A percentile compares a stretch with the other conserved stretches of the same genome.
Evolutionary conservation across 2,888 invertebrate species (phyloP).

Genomic region (Nephrocerus scutellatus): DNA sequence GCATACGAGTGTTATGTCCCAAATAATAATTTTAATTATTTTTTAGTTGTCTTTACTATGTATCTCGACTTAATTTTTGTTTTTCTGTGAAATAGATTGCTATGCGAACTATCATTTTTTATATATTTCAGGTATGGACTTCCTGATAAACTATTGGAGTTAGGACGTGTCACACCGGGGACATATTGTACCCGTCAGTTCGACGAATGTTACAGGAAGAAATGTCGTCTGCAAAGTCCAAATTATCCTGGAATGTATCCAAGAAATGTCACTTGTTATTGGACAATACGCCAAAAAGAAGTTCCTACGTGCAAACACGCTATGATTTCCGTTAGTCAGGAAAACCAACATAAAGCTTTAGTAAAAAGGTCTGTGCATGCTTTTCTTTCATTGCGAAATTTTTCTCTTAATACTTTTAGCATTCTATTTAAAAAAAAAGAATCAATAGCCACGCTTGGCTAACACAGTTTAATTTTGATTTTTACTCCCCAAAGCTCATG

Average conservation of each 20-base stretch:
- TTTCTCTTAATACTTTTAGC: too few species aligned
- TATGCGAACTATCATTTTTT: slow-evolving; percentile 3
- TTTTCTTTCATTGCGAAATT: neutral
- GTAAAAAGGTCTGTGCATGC: slow-evolving; percentile 38
- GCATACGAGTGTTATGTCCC: too few species aligned
- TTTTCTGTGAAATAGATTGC: slow-evolving; percentile 6
- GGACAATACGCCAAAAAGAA: slow-evolving; percentile 76
- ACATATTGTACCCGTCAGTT: slow-evolving; percentile 79
- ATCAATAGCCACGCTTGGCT: too few species aligned
- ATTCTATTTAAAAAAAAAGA: too few species aligned
- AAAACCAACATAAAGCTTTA: slow-evolving; percentile 56
- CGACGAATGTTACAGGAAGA: slow-evolving; percentile 77
- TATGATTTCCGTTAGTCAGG: slow-evolving; percentile 78
- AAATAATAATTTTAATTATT: neutral
- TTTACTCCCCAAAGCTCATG: too few species aligned
- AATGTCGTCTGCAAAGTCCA: slow-evolving; percentile 80
- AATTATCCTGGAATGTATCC: slow-evolving; percentile 78
- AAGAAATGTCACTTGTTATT: slow-evolving; percentile 85
- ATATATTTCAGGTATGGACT: slow-evolving; percentile 58
- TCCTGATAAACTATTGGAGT: slow-evolving; percentile 67
- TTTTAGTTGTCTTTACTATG: slow-evolving; percentile 1
- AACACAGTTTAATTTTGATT: too few species aligned
- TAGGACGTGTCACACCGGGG: slow-evolving; percentile 77
- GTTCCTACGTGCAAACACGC: slow-evolving; percentile 86
- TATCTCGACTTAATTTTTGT: slow-evolving; percentile 2